phyloP scores from a whole-genome alignment of 64 coral and sea anemone genomes.

The Montipora efflorescens region DNA sequence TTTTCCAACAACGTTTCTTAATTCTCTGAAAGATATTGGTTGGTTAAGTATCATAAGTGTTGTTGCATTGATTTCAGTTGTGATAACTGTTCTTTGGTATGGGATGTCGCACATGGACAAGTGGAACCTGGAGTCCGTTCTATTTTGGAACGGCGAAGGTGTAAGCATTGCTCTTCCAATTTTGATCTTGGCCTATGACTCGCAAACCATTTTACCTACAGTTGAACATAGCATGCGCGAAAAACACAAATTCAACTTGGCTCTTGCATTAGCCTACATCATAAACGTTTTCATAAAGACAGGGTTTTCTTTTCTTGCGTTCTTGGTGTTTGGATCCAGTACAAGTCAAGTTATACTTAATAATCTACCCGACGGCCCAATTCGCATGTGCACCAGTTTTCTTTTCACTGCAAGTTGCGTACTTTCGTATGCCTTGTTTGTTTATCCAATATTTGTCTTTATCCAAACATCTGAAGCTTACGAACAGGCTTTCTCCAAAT shows the following conservation, averaged over 20 bases:
- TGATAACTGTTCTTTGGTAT: not conserved
- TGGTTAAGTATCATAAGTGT: not conserved
- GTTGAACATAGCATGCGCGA: not conserved
- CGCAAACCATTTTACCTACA: not conserved
- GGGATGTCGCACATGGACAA: not conserved
- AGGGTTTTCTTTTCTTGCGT: not conserved
- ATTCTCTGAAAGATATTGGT: not conserved
- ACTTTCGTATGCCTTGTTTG: not conserved
- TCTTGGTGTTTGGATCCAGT: not conserved
- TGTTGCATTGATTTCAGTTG: not conserved
- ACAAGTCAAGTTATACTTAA: not conserved
- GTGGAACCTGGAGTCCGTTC: not conserved
- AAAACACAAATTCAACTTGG: not conserved
- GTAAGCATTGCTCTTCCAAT: not conserved
- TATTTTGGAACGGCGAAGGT: not conserved
- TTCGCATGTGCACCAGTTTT: not conserved
- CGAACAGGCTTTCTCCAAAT: not conserved
- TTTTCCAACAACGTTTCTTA: not conserved
- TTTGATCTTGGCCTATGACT: not conserved
- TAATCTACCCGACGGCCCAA: not conserved
- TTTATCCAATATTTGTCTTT: not conserved
- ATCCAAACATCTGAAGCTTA: not conserved
- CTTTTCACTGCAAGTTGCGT: not conserved
- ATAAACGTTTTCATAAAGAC: not conserved
- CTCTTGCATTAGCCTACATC: not conserved